These are phyloP conservation scores for Strix aluco DNA, from an alignment of 2,113 vertebrate species.

Conservation along the genomic window DNA sequence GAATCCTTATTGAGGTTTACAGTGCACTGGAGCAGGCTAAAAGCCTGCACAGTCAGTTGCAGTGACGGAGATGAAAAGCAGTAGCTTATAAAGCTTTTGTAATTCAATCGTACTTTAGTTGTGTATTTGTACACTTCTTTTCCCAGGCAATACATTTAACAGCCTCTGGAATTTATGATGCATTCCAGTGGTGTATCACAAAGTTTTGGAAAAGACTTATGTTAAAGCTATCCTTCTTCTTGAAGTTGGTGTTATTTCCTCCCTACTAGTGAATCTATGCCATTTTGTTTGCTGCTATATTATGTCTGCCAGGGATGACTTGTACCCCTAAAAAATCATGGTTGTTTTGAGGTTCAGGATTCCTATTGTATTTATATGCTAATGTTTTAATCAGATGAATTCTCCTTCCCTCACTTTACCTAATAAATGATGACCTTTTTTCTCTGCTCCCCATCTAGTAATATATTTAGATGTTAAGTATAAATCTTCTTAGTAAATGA, in stretches of 20 bases:
- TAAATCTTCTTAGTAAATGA: background rate
- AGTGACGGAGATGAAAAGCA: background rate
- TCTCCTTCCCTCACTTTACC: background rate
- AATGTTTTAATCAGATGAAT: conserved; percentile 21
- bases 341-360: background rate
- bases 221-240: background rate
- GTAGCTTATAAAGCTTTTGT: background rate
- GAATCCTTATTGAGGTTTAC: background rate
- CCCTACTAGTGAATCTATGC: background rate
- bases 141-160: background rate
- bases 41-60: background rate
- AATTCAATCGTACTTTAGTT: background rate
- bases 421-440: conserved; percentile 4
- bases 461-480: background rate
- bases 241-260: background rate
- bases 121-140: background rate
- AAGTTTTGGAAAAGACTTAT: background rate
- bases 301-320: background rate
- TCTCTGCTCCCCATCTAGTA: background rate
- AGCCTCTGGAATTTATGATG: background rate
- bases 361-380: background rate
- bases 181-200: background rate
- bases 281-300: background rate
- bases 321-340: background rate
- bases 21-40: background rate